Percentiles rank a stretch among this genome's conserved stretches.
Evolutionary conservation across 1,140 invertebrate genomes (phyloP).

Genomic region (Ceratosolen solmsi): DNA sequence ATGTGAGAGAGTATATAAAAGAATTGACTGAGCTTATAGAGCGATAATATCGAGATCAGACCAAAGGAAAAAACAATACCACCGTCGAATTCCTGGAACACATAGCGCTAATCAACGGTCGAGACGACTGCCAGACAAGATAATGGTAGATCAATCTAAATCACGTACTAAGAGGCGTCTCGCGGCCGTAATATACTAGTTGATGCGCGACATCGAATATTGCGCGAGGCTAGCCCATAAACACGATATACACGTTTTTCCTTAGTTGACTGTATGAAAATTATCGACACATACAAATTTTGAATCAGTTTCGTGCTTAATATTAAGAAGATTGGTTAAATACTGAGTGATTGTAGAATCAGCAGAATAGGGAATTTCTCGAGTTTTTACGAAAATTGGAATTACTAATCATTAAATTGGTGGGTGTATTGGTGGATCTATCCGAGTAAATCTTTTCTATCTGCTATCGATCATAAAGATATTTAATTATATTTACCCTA

Average conservation of each 20-base stretch:
- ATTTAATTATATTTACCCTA: too few species aligned
- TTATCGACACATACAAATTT: too few species aligned
- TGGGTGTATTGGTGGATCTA: too few species aligned
- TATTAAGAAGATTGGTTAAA: too few species aligned
- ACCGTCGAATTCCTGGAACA: conserved; percentile 64
- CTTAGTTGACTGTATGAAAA: not conserved
- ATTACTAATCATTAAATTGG: too few species aligned
- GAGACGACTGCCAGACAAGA: conserved; percentile 70
- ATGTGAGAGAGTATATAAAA: not conserved
- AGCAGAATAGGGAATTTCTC: too few species aligned
- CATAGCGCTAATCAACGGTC: conserved; percentile 66
- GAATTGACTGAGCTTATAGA: not conserved
- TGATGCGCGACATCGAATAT: conserved; percentile 54
- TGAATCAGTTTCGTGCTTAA: too few species aligned
- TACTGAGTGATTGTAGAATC: too few species aligned
- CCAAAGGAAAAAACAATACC: conserved; percentile 37
- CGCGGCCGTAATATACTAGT: conserved; percentile 39
- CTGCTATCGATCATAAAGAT: not conserved
- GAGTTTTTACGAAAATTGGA: too few species aligned
- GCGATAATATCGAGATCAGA: not conserved
- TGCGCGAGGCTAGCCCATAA: not conserved
- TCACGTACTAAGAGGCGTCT: conserved; percentile 62
- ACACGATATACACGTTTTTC: not conserved
- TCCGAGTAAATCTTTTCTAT: not conserved
- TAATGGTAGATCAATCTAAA: conserved; percentile 73